These are phyloP conservation scores for Myiozetetes cayanensis DNA, from an alignment of 2,113 vertebrate genomes.

Conservation along the genomic window DNA sequence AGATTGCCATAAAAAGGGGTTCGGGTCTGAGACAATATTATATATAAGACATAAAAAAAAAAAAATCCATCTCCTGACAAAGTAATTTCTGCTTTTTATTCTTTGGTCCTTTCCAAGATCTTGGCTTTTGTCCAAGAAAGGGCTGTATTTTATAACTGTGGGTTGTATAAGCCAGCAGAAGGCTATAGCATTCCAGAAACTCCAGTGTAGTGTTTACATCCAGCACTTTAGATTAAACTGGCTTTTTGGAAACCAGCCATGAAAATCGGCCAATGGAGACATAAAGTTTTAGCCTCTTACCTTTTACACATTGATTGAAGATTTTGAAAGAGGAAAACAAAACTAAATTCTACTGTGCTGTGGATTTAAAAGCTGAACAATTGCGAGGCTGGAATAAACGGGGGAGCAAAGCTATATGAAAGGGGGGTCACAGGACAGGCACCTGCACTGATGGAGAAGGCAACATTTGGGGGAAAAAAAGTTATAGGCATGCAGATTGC, in stretches of 20 bases:
- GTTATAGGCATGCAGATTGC: not conserved
- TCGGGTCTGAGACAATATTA: not conserved
- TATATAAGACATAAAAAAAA: not conserved
- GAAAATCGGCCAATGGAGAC: not conserved
- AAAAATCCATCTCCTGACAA: not conserved
- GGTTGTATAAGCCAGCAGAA: not conserved
- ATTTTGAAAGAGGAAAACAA: not conserved
- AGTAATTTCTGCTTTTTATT: slow-evolving; percentile 13
- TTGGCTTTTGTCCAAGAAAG: slow-evolving; percentile 1
- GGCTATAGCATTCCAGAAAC: not conserved
- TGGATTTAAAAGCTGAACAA: not conserved
- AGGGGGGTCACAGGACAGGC: not conserved
- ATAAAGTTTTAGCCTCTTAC: not conserved
- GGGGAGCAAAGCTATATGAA: not conserved
- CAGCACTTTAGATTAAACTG: not conserved
- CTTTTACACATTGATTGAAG: not conserved
- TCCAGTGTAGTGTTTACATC: not conserved
- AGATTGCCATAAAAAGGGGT: not conserved
- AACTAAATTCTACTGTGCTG: not conserved
- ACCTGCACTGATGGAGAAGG: not conserved
- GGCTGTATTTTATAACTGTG: not conserved
- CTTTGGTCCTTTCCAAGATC: not conserved
- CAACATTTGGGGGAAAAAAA: not conserved
- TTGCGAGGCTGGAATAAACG: not conserved
- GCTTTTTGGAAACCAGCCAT: not conserved